phyloP scores from a whole-genome alignment of 2,888 invertebrate species.

The Spisula subtruncata region DNA sequence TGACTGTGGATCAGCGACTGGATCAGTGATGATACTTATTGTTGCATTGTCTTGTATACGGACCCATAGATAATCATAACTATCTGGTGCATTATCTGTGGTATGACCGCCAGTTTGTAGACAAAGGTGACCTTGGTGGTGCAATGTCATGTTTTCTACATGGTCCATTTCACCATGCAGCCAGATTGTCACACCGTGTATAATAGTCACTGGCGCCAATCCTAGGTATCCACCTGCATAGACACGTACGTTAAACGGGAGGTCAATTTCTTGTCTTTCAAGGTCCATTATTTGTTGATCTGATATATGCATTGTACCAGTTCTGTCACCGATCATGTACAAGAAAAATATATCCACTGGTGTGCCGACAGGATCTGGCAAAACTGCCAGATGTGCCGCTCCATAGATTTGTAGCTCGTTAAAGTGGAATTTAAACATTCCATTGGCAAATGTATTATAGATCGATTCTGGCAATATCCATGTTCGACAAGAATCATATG shows the following conservation, averaged over 20 bases:
- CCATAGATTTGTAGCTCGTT: conserved; percentile 80
- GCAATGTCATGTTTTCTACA: conserved; percentile 77
- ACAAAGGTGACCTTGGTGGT: conserved; percentile 77
- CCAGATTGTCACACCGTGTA: conserved; percentile 81
- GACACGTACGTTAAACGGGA: conserved; percentile 78
- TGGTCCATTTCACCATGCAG: conserved; percentile 78
- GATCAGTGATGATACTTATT: conserved; percentile 74
- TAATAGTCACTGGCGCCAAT: conserved; percentile 77
- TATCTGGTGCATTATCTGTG: conserved; percentile 56
- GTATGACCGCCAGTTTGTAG: conserved; percentile 76
- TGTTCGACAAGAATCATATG: conserved; percentile 76
- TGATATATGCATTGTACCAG: conserved; percentile 82
- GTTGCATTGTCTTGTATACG: conserved; percentile 80
- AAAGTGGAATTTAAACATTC: conserved; percentile 72
- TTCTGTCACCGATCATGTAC: conserved; percentile 82
- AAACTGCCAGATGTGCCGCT: conserved; percentile 76
- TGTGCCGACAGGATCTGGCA: conserved; percentile 69
- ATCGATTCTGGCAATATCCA: conserved; percentile 79
- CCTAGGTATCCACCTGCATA: conserved; percentile 76
- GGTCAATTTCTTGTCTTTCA: conserved; percentile 76
- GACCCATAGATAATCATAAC: conserved; percentile 71
- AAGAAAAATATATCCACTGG: conserved; percentile 76
- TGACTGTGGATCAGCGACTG: conserved; percentile 73
- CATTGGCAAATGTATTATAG: conserved; percentile 71
- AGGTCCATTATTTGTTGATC: conserved; percentile 78